Percentiles rank a stretch among this genome's conserved stretches.
Conservation (phyloP, 1,140 invertebrate genomes). For the Cyrtorhinus lividipennis region DNA sequence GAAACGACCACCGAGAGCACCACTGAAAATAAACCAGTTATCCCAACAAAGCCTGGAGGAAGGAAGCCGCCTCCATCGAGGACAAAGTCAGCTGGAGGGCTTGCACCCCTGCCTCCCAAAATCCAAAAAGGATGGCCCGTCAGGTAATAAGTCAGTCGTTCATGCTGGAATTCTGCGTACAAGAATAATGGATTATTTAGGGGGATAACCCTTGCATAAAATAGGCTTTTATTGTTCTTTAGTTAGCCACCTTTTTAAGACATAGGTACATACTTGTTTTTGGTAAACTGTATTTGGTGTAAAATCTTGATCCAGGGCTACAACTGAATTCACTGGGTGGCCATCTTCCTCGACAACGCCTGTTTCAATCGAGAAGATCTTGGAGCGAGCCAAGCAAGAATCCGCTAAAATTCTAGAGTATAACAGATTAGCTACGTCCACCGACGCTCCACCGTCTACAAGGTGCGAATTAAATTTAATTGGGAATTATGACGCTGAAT, state of each 20-base stretch:
- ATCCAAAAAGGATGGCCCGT: conserved; percentile 69
- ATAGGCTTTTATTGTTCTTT: too few species aligned
- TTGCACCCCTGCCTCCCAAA: conserved; percentile 32
- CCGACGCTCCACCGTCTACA: background rate
- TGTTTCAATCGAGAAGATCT: conserved; percentile 62
- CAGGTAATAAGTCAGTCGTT: conserved; percentile 42
- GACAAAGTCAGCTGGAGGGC: conserved; percentile 30
- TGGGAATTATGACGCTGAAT: too few species aligned
- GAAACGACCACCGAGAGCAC: conserved; percentile 27
- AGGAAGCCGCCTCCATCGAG: conserved; percentile 38
- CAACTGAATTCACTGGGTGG: conserved; percentile 79
- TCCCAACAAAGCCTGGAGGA: conserved; percentile 62
- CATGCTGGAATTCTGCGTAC: too few species aligned
- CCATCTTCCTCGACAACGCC: conserved; percentile 69
- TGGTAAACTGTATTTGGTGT: too few species aligned
- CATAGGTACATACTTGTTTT: too few species aligned
- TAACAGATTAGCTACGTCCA: conserved; percentile 6
- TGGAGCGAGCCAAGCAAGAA: conserved; percentile 34
- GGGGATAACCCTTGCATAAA: too few species aligned
- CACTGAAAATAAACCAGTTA: conserved; percentile 46
- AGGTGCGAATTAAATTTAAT: background rate
- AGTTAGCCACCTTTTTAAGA: too few species aligned
- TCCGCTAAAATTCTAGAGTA: conserved; percentile 8
- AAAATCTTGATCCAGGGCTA: conserved; percentile 42
- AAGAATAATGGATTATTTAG: too few species aligned